phyloP scores from a whole-genome alignment of 2,113 vertebrate species.

The Marmota flaviventris region DNA sequence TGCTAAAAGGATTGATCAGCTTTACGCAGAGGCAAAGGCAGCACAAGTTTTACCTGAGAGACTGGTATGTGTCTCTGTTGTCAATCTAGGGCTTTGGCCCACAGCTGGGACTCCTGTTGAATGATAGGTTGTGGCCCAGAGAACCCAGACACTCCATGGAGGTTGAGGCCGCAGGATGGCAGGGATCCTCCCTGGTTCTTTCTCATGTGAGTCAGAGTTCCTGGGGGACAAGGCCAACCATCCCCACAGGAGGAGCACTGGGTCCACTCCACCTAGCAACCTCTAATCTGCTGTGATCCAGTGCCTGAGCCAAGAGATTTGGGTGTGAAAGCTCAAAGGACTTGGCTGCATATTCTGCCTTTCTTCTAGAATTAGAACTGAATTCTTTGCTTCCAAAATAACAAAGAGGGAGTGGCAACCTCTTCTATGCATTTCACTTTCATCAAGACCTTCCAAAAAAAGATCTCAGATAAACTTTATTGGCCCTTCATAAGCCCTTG shows the following conservation, averaged over 20 bases:
- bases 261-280: constrained; percentile 82
- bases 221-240: constrained; percentile 45
- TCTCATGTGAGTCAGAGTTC: constrained; percentile 84
- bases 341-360: background rate
- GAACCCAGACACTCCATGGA: constrained; percentile 54
- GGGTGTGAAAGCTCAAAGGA: constrained; percentile 41
- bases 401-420: background rate
- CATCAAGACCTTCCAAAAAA: background rate
- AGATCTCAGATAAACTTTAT: background rate
- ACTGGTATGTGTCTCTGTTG: constrained; percentile 27
- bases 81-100: constrained; percentile 40
- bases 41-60: constrained; percentile 70
- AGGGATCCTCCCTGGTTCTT: constrained; percentile 71
- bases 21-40: constrained; percentile 63
- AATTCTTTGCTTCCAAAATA: background rate
- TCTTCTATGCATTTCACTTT: background rate
- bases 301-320: constrained; percentile 79
- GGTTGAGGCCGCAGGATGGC: constrained; percentile 60
- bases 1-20: constrained; percentile 73
- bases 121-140: background rate
- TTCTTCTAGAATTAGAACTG: background rate
- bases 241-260: background rate
- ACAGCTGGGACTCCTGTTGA: constrained; percentile 10
- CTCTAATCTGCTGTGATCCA: constrained; percentile 63
- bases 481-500: background rate